Conservation (phyloP, 2,113 vertebrate genomes). For the Odontesthes bonariensis region DNA sequence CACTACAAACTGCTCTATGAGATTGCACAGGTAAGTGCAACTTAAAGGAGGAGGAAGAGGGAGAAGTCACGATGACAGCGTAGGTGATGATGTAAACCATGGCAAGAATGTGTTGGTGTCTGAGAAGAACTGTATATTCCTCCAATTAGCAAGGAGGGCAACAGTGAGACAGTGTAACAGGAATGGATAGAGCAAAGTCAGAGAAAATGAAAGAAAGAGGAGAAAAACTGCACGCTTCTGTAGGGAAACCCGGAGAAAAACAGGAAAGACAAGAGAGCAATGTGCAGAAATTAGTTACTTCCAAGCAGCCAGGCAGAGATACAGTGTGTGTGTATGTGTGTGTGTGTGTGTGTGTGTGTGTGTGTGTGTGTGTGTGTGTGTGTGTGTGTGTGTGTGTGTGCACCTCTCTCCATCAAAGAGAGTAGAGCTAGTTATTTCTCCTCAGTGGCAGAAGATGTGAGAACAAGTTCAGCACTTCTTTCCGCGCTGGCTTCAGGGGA, state of each 20-base stretch:
- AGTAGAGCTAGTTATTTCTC: slow-evolving; percentile 75
- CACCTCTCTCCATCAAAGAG: slow-evolving; percentile 66
- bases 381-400: slow-evolving; percentile 16
- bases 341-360: slow-evolving; percentile 13
- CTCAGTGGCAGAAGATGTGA: slow-evolving; percentile 67
- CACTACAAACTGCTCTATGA: slow-evolving; percentile 99
- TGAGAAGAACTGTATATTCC: background rate
- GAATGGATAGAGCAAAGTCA: slow-evolving; percentile 5
- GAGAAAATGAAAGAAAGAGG: background rate
- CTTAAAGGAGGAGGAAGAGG: background rate
- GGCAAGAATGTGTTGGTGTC: background rate
- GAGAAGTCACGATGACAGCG: background rate
- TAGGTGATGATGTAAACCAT: slow-evolving; percentile 2
- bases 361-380: slow-evolving; percentile 18
- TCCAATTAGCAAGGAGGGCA: background rate
- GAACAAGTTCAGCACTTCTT: slow-evolving; percentile 69
- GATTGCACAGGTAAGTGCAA: slow-evolving; percentile 94
- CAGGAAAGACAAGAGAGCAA: slow-evolving; percentile 25
- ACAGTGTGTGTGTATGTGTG: slow-evolving; percentile 14
- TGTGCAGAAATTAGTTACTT: slow-evolving; percentile 46
- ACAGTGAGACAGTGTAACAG: background rate
- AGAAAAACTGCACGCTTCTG: background rate
- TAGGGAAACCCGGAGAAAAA: slow-evolving; percentile 6
- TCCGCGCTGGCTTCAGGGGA: slow-evolving; percentile 63
- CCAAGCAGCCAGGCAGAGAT: slow-evolving; percentile 41